phyloP scores from a whole-genome alignment of 1,140 invertebrate genomes.

The Macrotrachela quadricornifera region DNA sequence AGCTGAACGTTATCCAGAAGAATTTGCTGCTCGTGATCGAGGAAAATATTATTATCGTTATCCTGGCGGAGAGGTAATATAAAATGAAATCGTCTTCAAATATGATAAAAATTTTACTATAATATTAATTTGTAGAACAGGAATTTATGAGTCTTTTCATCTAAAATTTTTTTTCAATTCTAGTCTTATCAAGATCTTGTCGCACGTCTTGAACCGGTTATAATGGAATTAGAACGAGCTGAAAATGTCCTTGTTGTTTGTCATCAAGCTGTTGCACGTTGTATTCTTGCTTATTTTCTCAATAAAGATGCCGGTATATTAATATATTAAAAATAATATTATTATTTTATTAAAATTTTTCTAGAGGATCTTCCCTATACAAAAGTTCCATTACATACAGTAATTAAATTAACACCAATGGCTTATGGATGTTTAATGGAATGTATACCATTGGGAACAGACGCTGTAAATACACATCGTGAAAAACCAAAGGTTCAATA shows the following conservation, averaged over 20 bases:
- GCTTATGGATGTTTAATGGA: constrained; percentile 93
- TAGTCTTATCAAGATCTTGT: constrained; percentile 75
- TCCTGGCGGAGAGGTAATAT: background rate
- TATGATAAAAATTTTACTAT: background rate
- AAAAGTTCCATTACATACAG: constrained; percentile 76
- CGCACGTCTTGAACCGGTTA: constrained; percentile 78
- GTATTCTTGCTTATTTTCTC: constrained; percentile 3
- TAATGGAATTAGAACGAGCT: constrained; percentile 94
- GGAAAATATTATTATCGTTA: constrained; percentile 81
- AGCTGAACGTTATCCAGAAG: constrained; percentile 70
- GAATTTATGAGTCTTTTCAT: background rate
- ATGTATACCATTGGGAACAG: constrained; percentile 61
- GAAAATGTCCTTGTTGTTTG: constrained; percentile 92
- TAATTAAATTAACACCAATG: constrained; percentile 86
- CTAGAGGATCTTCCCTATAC: constrained; percentile 71
- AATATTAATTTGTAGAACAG: background rate
- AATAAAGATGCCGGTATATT: constrained; percentile 1
- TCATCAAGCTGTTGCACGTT: constrained; percentile 79
- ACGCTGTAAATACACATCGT: constrained; percentile 61
- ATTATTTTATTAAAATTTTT: constrained; percentile 14
- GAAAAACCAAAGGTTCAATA: constrained; percentile 6
- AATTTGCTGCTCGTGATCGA: constrained; percentile 78
- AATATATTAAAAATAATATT: background rate
- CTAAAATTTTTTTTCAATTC: constrained; percentile 21
- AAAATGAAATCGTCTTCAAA: background rate